A percentile compares a stretch with the other conserved stretches of the same genome.
phyloP scores from a whole-genome alignment of 2,888 invertebrate species.

The Acrobeloides nanus region DNA sequence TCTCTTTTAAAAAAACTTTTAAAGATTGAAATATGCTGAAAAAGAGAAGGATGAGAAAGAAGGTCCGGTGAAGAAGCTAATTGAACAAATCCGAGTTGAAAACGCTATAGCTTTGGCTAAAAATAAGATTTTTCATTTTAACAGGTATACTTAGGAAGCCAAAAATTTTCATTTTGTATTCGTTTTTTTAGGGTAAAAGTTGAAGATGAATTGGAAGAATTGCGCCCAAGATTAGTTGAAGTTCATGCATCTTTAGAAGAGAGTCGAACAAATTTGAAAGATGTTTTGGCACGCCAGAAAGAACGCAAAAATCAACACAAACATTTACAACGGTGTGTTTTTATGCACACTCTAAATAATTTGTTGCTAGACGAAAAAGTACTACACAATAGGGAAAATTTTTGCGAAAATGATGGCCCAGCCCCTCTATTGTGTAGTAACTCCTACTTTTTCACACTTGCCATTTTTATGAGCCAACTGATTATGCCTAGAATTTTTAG shows the following conservation, averaged over 20 bases:
- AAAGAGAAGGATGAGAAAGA: constrained; percentile 57
- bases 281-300: constrained; percentile 6
- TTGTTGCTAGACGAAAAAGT: no score
- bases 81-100: constrained; percentile 69
- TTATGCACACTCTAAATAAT: neutral
- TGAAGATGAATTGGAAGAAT: neutral
- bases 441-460: no score
- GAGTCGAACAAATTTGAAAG: constrained; percentile 9
- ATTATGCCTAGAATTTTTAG: no score
- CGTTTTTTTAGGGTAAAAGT: constrained; percentile 11
- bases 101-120: constrained; percentile 68
- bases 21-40: no score
- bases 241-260: neutral
- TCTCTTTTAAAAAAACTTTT: no score
- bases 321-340: neutral
- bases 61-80: constrained; percentile 55
- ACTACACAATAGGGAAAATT: no score
- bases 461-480: no score
- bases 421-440: no score
- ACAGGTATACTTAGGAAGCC: constrained; percentile 10
- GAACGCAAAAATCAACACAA: constrained; percentile 12
- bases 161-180: neutral
- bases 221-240: constrained; percentile 5
- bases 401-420: no score
- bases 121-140: constrained; percentile 66